These are phyloP conservation scores for Schrankia costaestrigalis DNA, from an alignment of 2,888 invertebrate species.

Conservation along the genomic window DNA sequence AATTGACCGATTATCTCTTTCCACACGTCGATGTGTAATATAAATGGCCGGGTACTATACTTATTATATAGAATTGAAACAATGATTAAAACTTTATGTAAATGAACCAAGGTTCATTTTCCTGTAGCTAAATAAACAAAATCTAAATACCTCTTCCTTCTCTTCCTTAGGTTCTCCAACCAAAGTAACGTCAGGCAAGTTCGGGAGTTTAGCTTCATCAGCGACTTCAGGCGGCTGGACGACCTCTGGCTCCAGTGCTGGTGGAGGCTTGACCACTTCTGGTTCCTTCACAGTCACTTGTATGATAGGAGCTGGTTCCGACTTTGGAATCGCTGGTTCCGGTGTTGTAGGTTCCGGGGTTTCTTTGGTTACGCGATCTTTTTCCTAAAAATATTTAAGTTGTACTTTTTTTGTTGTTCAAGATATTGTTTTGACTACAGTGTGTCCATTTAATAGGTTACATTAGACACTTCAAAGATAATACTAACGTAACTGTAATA, in stretches of 20 bases:
- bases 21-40: too few species aligned
- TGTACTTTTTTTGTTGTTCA: neutral
- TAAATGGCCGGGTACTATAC: too few species aligned
- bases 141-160: constrained; percentile 48
- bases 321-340: neutral
- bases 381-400: constrained; percentile 45
- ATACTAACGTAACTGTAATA: too few species aligned
- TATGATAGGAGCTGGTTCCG: neutral
- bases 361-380: constrained; percentile 50
- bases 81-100: too few species aligned
- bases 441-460: too few species aligned
- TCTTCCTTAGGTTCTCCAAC: constrained; percentile 60
- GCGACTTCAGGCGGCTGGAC: neutral
- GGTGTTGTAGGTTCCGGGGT: constrained; percentile 27
- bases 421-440: too few species aligned
- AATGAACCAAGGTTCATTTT: too few species aligned
- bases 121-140: too few species aligned
- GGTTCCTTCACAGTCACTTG: neutral
- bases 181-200: constrained; percentile 64
- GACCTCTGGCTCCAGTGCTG: constrained; percentile 11
- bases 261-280: constrained; percentile 8
- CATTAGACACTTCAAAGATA: too few species aligned
- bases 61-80: too few species aligned
- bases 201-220: constrained; percentile 23
- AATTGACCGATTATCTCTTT: too few species aligned